A percentile compares a stretch with the other conserved stretches of the same genome.
phyloP scores from a whole-genome alignment of 2,113 vertebrate genomes.

The Toxotes jaculatrix region DNA sequence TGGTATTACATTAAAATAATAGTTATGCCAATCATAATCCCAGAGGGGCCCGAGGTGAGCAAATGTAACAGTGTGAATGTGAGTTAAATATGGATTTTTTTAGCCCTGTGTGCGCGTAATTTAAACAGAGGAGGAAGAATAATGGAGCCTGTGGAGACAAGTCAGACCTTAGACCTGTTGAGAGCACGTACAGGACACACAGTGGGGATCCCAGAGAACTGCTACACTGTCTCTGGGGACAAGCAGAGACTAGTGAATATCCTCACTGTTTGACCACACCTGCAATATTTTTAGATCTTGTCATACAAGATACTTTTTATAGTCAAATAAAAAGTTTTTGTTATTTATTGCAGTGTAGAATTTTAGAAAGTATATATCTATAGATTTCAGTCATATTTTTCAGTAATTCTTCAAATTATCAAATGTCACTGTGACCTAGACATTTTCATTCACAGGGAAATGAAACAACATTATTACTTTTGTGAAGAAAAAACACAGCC shows the following conservation, averaged over 20 bases:
- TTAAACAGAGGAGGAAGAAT: conserved; percentile 25
- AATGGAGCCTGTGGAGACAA: conserved; percentile 15
- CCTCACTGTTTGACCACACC: background rate
- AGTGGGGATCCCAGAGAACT: conserved; percentile 2
- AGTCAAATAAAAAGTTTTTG: background rate
- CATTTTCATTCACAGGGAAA: too few species aligned
- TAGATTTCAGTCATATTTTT: too few species aligned
- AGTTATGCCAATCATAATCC: conserved; percentile 38
- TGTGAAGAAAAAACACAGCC: too few species aligned
- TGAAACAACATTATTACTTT: too few species aligned
- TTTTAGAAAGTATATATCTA: too few species aligned
- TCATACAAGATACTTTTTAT: background rate
- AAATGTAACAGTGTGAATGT: conserved; percentile 14
- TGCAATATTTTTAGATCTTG: background rate
- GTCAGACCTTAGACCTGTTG: background rate
- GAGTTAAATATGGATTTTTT: conserved; percentile 43
- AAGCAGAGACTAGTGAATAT: background rate
- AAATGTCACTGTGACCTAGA: background rate
- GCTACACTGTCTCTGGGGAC: background rate
- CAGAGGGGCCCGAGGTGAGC: conserved; percentile 24
- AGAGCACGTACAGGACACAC: background rate
- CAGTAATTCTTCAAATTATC: too few species aligned
- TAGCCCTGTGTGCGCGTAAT: conserved; percentile 24
- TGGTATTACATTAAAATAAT: conserved; percentile 54
- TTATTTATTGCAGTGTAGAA: background rate